Evolutionary conservation across 2,888 invertebrate genomes (phyloP).

Genomic region (Venustoraphidia nigricollis): DNA sequence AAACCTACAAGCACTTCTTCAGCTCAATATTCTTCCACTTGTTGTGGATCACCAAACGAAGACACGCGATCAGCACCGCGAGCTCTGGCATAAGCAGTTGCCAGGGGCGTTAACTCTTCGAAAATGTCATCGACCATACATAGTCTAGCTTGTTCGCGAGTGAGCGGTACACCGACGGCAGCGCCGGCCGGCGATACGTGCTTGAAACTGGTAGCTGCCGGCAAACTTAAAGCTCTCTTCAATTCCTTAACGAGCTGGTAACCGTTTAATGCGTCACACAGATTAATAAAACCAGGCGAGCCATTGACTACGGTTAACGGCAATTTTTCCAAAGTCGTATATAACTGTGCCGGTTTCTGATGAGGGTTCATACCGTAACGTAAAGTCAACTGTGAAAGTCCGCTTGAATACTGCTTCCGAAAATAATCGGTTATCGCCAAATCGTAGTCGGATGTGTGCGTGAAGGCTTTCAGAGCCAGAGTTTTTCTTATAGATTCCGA

Average conservation of each 20-base stretch:
- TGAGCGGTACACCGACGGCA: conserved; percentile 74
- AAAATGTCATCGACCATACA: conserved; percentile 86
- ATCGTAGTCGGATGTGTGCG: conserved; percentile 91
- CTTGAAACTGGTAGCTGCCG: conserved; percentile 94
- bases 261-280: conserved; percentile 93
- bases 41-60: conserved; percentile 96
- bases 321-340: conserved; percentile 58
- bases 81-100: conserved; percentile 87
- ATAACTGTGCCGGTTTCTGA: conserved; percentile 90
- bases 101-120: conserved; percentile 60
- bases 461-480: conserved; percentile 87
- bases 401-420: conserved; percentile 71
- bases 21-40: too few relatives aligned
- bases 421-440: conserved; percentile 90
- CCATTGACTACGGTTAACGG: conserved; percentile 86
- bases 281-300: conserved; percentile 92
- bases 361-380: conserved; percentile 98
- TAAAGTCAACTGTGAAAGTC: conserved; percentile 63
- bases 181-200: conserved; percentile 98
- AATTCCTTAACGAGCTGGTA: conserved; percentile 93
- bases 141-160: conserved; percentile 58
- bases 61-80: conserved; percentile 98
- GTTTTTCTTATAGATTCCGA: conserved; percentile 53
- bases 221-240: conserved; percentile 57
- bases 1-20: too few relatives aligned